Evolutionary conservation across 2,797 vertebrate species (phyloP).

Genomic region (Gymnothorax javanicus): DNA sequence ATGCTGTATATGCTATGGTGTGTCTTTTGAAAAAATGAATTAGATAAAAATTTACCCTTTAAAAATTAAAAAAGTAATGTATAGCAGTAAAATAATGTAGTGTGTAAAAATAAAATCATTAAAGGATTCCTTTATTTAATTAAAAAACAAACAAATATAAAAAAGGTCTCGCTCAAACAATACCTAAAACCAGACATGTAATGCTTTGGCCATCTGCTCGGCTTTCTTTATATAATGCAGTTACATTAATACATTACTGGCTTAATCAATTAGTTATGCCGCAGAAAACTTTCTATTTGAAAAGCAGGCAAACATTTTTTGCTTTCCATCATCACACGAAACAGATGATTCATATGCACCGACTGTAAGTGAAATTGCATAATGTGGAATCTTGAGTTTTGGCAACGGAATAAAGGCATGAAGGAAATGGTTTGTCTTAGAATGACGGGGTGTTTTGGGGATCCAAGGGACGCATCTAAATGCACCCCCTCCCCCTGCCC

Average conservation of each 20-base stretch:
- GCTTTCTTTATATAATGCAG: neutral
- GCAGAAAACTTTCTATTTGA: constrained; percentile 32
- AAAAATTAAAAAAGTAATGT: neutral
- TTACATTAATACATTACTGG: neutral
- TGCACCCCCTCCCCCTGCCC: constrained; percentile 40
- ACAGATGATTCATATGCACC: constrained; percentile 68
- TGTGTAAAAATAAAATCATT: neutral
- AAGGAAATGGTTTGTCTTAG: constrained; percentile 69
- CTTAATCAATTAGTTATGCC: constrained; percentile 5
- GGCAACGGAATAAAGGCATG: constrained; percentile 63
- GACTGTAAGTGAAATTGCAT: constrained; percentile 66
- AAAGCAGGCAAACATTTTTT: constrained; percentile 43
- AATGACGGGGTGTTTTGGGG: constrained; percentile 64
- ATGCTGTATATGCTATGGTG: neutral
- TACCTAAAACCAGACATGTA: neutral
- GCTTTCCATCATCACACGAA: constrained; percentile 59
- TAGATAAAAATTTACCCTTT: neutral
- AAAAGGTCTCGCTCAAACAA: neutral
- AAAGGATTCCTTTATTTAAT: neutral
- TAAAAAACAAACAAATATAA: neutral
- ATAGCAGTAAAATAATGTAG: neutral
- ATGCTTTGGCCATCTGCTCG: neutral
- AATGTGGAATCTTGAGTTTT: constrained; percentile 65
- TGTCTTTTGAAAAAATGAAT: neutral
- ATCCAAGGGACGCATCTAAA: constrained; percentile 55